phyloP scores from a whole-genome alignment of 2,888 invertebrate genomes.

The Limnephilus auricula region DNA sequence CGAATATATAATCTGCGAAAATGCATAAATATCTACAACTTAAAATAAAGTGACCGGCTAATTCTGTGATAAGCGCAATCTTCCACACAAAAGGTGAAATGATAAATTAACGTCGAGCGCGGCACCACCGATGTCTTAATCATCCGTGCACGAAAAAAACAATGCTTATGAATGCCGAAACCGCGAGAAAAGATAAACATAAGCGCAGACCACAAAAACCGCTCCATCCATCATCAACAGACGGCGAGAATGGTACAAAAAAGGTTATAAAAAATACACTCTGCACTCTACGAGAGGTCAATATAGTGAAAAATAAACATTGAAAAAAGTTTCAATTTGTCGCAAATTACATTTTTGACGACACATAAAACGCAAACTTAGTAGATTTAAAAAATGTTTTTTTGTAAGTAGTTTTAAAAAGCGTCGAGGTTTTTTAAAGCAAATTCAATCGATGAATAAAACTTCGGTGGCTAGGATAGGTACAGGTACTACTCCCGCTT shows the following conservation, averaged over 20 bases:
- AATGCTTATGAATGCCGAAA: neutral
- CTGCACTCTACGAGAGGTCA: slow-evolving; percentile 6
- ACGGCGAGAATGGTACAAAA: slow-evolving; percentile 25
- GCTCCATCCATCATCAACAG: slow-evolving; percentile 36
- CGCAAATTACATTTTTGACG: neutral
- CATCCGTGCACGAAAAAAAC: slow-evolving; percentile 15
- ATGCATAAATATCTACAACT: neutral
- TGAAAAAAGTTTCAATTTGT: neutral
- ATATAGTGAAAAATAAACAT: neutral
- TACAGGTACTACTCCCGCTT: neutral
- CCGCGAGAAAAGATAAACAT: slow-evolving; percentile 35
- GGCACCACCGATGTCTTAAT: slow-evolving; percentile 16
- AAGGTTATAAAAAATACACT: slow-evolving; percentile 8
- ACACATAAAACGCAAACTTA: neutral
- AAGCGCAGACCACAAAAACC: slow-evolving; percentile 40
- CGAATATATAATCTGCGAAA: neutral
- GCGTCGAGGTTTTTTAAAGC: neutral
- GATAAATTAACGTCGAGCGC: slow-evolving; percentile 27
- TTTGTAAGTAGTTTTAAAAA: neutral
- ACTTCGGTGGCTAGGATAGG: neutral
- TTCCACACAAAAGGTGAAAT: slow-evolving; percentile 39
- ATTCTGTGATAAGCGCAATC: slow-evolving; percentile 17
- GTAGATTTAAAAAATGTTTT: neutral
- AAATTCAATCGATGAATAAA: neutral
- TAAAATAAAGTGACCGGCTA: slow-evolving; percentile 1